A percentile compares a stretch with the other conserved stretches of the same genome.
Conservation (phyloP, 2,797 vertebrate species). For the Chaenodraco wilsoni region DNA sequence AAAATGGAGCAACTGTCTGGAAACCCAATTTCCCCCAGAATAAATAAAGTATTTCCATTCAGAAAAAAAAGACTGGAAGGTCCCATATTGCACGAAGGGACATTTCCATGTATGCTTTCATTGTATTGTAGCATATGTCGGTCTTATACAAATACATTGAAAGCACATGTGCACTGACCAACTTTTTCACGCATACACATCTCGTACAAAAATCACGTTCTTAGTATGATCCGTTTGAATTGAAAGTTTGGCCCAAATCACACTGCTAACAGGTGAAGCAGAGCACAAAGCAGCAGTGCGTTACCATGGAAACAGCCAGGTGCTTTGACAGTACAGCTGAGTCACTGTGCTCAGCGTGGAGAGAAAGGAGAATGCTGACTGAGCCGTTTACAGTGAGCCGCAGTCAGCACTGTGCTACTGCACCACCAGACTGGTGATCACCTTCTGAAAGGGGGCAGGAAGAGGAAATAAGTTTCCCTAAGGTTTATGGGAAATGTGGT, state of each 20-base stretch:
- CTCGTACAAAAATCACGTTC: not conserved
- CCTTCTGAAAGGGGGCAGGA: not conserved
- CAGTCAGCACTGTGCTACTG: slow-evolving; percentile 43
- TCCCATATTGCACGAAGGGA: too few species aligned
- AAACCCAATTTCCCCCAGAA: too few species aligned
- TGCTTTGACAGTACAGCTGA: slow-evolving; percentile 39
- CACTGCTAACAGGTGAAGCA: not conserved
- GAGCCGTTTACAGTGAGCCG: slow-evolving; percentile 41
- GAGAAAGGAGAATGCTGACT: slow-evolving; percentile 49
- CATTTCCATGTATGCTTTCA: too few species aligned
- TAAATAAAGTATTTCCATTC: too few species aligned
- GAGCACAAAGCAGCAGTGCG: not conserved
- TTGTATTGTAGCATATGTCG: too few species aligned
- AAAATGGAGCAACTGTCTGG: too few species aligned
- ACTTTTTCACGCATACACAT: not conserved
- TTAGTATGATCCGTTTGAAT: not conserved
- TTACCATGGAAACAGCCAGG: slow-evolving; percentile 42
- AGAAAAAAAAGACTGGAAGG: too few species aligned
- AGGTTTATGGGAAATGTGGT: slow-evolving; percentile 15
- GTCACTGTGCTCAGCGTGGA: slow-evolving; percentile 49
- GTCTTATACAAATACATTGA: too few species aligned
- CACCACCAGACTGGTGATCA: not conserved
- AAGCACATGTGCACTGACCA: too few species aligned
- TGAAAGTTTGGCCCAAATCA: not conserved
- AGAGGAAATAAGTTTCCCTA: not conserved